Conservation (phyloP, 2,797 vertebrate species). For the Takifugu rubripes region DNA sequence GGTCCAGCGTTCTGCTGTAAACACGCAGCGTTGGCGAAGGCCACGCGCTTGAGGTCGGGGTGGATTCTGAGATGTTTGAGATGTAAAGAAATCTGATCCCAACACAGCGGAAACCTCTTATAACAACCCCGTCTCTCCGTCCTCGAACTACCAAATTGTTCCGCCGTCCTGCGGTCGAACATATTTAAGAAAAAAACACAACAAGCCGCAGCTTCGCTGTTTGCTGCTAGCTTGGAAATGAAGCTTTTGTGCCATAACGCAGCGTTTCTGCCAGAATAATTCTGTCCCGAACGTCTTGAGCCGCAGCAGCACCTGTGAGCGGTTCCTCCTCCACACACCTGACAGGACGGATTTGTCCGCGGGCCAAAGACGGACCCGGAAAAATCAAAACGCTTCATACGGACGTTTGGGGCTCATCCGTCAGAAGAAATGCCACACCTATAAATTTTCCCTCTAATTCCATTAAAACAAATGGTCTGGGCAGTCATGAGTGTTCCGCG, state of each 20-base stretch:
- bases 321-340: background rate
- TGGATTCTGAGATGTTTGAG: conserved; percentile 26
- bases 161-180: too few relatives aligned
- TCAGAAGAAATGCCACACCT: conserved; percentile 88
- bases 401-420: conserved; percentile 55
- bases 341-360: conserved; percentile 7
- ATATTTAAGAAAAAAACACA: too few relatives aligned
- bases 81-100: too few relatives aligned
- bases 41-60: conserved; percentile 34
- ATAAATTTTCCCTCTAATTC: conserved; percentile 93
- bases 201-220: too few relatives aligned
- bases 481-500: conserved; percentile 45
- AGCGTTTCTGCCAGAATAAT: background rate
- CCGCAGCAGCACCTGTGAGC: too few relatives aligned
- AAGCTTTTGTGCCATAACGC: background rate
- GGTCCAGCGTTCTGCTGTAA: conserved; percentile 52
- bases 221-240: too few relatives aligned
- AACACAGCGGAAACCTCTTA: too few relatives aligned
- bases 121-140: too few relatives aligned
- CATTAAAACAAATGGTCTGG: conserved; percentile 93
- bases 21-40: conserved; percentile 52
- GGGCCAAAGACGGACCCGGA: conserved; percentile 10
- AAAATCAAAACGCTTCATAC: conserved; percentile 14
- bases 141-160: too few relatives aligned
- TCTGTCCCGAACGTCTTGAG: too few relatives aligned